A percentile compares a stretch with the other conserved stretches of the same genome.
Conservation (phyloP, 1,140 invertebrate genomes). For the Macrosteles quadrilineatus region DNA sequence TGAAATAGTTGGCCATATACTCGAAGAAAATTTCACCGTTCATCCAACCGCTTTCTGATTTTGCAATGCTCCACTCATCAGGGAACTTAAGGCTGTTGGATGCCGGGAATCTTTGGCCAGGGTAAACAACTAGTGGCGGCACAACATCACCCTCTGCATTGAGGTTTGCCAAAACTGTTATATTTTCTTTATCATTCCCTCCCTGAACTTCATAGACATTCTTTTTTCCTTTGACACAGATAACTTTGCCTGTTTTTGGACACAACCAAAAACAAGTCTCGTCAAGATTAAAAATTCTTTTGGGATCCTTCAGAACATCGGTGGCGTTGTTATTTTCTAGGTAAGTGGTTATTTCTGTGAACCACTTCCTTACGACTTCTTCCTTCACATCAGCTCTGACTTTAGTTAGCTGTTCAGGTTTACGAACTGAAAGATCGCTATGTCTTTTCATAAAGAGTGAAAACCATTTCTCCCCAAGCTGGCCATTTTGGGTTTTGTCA, state of each 20-base stretch:
- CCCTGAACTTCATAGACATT: background rate
- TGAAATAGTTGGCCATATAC: slow-evolving; percentile 50
- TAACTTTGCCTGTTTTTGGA: background rate
- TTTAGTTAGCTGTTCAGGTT: too few relatives aligned
- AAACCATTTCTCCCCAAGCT: too few relatives aligned
- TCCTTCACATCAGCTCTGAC: too few relatives aligned
- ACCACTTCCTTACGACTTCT: too few relatives aligned
- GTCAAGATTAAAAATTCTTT: background rate
- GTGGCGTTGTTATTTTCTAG: too few relatives aligned
- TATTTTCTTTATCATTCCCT: background rate
- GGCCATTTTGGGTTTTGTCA: too few relatives aligned
- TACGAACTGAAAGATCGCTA: too few relatives aligned
- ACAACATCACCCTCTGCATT: background rate
- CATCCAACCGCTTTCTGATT: slow-evolving; percentile 50
- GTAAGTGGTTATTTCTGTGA: too few relatives aligned
- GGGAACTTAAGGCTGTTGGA: slow-evolving; percentile 44
- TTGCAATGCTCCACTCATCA: slow-evolving; percentile 46
- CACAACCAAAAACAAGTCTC: background rate
- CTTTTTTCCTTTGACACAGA: background rate
- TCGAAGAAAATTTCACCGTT: too few relatives aligned
- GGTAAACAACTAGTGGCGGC: background rate
- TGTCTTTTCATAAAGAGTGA: too few relatives aligned
- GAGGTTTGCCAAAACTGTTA: background rate
- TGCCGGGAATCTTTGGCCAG: slow-evolving; percentile 34
- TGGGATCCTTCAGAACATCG: background rate